Evolutionary conservation across 2,113 vertebrate genomes (phyloP).

Genomic region (Phasianus colchicus): DNA sequence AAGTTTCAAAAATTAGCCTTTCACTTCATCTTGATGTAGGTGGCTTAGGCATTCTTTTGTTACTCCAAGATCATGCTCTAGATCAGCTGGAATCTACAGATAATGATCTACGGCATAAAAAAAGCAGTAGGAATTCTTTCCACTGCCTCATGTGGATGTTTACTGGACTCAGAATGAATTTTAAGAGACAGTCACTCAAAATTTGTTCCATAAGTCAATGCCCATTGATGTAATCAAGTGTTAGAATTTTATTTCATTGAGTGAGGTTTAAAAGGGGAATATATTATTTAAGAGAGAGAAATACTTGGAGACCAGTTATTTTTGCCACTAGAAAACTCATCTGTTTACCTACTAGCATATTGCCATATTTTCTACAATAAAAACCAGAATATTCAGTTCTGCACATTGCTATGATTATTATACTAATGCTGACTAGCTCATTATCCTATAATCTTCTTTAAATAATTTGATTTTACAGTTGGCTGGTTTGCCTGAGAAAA

Average conservation of each 20-base stretch:
- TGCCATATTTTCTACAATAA: neutral
- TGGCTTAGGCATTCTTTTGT: neutral
- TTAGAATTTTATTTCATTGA: neutral
- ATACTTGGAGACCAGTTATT: neutral
- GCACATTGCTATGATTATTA: neutral
- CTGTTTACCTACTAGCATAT: neutral
- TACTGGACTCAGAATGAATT: neutral
- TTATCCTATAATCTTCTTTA: conserved; percentile 45
- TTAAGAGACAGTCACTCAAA: neutral
- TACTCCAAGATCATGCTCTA: neutral
- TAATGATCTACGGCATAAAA: neutral
- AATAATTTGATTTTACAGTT: conserved; percentile 61
- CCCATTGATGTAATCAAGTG: neutral
- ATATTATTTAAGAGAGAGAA: neutral
- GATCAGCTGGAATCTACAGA: neutral
- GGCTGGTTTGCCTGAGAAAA: conserved; percentile 24
- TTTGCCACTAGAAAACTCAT: neutral
- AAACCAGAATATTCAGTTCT: neutral
- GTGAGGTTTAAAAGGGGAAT: neutral
- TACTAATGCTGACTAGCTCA: conserved; percentile 9
- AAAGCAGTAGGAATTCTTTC: neutral
- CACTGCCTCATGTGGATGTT: neutral
- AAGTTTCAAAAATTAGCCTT: neutral
- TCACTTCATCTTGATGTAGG: neutral
- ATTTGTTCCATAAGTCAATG: neutral